Evolutionary conservation across 2,888 invertebrate species (phyloP).

Genomic region (Cylloceria caligata): DNA sequence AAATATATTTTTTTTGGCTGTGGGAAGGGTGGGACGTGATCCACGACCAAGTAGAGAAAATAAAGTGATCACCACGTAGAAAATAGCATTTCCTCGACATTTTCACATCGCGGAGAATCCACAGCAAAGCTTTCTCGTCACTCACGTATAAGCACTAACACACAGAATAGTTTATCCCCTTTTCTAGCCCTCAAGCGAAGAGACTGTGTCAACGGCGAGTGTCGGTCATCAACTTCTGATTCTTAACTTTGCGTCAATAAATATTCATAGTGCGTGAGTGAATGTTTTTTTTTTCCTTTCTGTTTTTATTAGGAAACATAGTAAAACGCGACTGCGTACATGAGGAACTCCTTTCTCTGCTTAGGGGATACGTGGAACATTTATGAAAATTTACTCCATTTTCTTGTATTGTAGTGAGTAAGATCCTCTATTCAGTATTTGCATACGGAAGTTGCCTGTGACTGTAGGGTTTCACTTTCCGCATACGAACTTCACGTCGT

Average conservation of each 20-base stretch:
- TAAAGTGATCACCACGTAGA: not conserved
- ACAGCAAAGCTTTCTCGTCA: not conserved
- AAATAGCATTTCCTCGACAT: not conserved
- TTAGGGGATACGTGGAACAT: not conserved
- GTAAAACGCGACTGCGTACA: not conserved
- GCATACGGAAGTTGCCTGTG: constrained; percentile 9
- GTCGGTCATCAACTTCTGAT: constrained; percentile 41
- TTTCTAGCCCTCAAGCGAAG: not conserved
- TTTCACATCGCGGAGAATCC: not conserved
- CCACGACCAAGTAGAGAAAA: not conserved
- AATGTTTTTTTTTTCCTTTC: constrained; percentile 36
- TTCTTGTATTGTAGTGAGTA: constrained; percentile 15
- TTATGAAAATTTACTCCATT: constrained; percentile 26
- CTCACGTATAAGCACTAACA: not conserved
- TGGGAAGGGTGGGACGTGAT: not conserved
- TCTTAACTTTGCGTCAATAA: constrained; percentile 27
- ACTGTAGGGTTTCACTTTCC: not conserved
- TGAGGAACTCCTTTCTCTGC: not conserved
- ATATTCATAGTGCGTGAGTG: constrained; percentile 36
- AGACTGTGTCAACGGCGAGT: too few species aligned
- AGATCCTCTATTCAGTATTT: not conserved
- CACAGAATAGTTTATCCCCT: not conserved
- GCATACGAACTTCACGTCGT: not conserved
- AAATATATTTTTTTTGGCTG: not conserved
- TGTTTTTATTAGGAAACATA: not conserved